Evolutionary conservation across 2,113 vertebrate genomes (phyloP).

Genomic region (Solenodon paradoxus): DNA sequence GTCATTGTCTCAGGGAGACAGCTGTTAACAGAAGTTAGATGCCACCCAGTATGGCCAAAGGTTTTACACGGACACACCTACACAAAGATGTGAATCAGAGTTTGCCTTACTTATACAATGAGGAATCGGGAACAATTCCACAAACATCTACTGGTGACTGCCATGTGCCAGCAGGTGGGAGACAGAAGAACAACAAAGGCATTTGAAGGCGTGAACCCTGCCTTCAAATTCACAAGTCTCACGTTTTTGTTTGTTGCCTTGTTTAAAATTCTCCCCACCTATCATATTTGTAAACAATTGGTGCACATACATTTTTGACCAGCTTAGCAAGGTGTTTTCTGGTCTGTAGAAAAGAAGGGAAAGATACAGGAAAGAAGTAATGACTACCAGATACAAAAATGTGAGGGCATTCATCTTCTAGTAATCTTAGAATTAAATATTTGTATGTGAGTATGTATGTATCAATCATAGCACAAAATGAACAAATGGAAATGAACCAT

Average conservation of each 20-base stretch:
- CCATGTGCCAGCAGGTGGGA: rapidly evolving
- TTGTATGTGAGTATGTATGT: too few relatives aligned
- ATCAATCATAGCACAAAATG: neutral
- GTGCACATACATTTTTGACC: neutral
- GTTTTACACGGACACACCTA: neutral
- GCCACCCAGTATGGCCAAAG: neutral
- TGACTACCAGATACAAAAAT: neutral
- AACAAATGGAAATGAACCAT: neutral
- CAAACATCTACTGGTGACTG: neutral
- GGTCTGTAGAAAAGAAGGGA: neutral
- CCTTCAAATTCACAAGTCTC: neutral
- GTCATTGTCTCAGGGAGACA: neutral
- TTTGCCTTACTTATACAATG: neutral
- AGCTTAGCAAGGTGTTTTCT: neutral
- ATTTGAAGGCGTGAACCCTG: neutral
- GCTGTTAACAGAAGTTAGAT: neutral
- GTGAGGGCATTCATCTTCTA: neutral
- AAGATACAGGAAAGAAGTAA: neutral
- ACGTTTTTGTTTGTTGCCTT: neutral
- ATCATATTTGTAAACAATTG: neutral
- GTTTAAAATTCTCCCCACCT: neutral
- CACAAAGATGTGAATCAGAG: neutral
- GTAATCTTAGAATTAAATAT: too few relatives aligned
- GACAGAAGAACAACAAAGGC: neutral
- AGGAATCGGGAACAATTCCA: neutral